Evolutionary conservation across 2,797 vertebrate species (phyloP).

Genomic region (Notamacropus eugenii): DNA sequence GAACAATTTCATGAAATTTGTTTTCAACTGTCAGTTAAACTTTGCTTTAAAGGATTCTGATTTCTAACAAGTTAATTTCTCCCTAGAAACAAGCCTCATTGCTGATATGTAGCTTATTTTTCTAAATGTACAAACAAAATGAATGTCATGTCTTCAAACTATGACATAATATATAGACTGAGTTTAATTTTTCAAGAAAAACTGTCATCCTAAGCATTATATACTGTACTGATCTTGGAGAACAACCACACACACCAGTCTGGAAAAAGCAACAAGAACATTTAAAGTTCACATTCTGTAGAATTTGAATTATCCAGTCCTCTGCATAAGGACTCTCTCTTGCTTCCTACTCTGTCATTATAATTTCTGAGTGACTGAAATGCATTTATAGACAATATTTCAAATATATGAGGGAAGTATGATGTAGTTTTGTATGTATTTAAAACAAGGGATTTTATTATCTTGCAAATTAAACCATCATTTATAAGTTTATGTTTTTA

Average conservation of each 20-base stretch:
- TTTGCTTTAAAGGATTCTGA: slow-evolving; percentile 64
- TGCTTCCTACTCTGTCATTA: not conserved
- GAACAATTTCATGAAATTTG: slow-evolving; percentile 64
- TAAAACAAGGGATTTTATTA: not conserved
- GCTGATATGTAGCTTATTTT: slow-evolving; percentile 52
- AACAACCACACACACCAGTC: slow-evolving; percentile 43
- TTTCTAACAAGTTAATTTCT: slow-evolving; percentile 74
- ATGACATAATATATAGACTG: slow-evolving; percentile 43
- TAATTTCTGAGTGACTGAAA: slow-evolving; percentile 23
- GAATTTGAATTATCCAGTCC: not conserved
- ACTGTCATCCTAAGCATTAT: slow-evolving; percentile 53
- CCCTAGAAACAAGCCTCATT: slow-evolving; percentile 67
- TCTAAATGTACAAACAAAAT: slow-evolving; percentile 73
- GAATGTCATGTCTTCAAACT: slow-evolving; percentile 62
- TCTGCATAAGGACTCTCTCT: not conserved
- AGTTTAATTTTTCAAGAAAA: slow-evolving; percentile 35
- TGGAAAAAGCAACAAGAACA: slow-evolving; percentile 21
- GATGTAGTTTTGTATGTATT: not conserved
- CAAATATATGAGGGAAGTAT: not conserved
- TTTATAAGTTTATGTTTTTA: not conserved
- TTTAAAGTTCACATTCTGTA: not conserved
- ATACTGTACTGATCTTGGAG: slow-evolving; percentile 46
- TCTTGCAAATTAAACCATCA: not conserved
- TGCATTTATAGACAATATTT: not conserved
- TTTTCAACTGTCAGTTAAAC: slow-evolving; percentile 54